Conservation (phyloP, 2,113 vertebrate species). For the Crypturellus undulatus region DNA sequence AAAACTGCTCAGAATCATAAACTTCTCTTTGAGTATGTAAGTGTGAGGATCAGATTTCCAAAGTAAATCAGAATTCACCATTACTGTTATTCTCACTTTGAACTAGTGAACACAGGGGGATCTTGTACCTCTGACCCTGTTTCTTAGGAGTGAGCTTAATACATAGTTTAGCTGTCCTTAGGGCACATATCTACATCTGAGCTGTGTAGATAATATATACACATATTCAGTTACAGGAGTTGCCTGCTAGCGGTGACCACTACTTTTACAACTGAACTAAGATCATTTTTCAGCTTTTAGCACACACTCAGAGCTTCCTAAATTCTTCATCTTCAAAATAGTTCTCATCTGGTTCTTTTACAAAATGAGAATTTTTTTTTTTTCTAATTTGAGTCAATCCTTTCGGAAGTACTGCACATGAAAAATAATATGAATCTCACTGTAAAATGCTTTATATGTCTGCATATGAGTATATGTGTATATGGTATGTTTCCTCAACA, state of each 20-base stretch:
- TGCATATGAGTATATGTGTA: background rate
- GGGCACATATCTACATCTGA: fast-evolving
- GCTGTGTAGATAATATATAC: background rate
- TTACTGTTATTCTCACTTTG: background rate
- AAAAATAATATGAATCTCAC: background rate
- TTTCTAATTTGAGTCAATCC: background rate
- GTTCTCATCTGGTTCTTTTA: background rate
- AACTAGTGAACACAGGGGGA: background rate
- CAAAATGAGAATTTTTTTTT: background rate
- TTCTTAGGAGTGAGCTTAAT: background rate
- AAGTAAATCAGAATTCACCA: background rate
- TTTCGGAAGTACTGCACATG: background rate
- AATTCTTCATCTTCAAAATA: background rate
- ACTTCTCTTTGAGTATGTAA: background rate
- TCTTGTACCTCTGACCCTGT: background rate
- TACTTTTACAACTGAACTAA: background rate
- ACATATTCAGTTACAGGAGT: background rate
- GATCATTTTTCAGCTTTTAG: background rate
- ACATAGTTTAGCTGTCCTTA: background rate
- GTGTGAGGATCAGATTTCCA: background rate
- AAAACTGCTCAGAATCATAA: background rate
- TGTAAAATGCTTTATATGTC: background rate
- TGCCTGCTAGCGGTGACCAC: background rate
- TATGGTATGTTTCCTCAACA: background rate
- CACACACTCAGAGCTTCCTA: background rate